phyloP scores from a whole-genome alignment of 2,888 invertebrate species.

The Himalopsyche kuldschensis region DNA sequence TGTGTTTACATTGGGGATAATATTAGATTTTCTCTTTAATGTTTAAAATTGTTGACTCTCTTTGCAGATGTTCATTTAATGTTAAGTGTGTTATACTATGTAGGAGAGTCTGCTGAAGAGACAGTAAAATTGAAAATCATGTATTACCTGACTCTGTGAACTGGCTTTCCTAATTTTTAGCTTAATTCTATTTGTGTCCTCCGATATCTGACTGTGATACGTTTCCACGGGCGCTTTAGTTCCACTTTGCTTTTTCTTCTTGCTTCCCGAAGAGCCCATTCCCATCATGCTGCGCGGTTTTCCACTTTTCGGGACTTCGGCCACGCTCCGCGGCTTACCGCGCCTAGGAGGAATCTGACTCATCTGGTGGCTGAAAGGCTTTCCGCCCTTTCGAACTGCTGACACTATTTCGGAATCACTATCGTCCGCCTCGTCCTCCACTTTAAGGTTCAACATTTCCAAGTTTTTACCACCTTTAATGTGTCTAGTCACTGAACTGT shows the following conservation, averaged over 20 bases:
- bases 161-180: constrained; percentile 69
- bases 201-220: constrained; percentile 63
- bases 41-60: no score
- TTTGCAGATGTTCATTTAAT: no score
- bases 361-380: constrained; percentile 61
- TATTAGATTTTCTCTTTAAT: no score
- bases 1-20: no score
- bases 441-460: constrained; percentile 51
- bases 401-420: constrained; percentile 55
- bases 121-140: no score
- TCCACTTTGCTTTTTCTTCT: constrained; percentile 47
- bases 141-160: constrained; percentile 43
- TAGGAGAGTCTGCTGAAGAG: no score
- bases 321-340: constrained; percentile 54
- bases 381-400: constrained; percentile 51
- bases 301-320: constrained; percentile 54
- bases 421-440: constrained; percentile 46
- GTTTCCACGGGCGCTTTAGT: constrained; percentile 50
- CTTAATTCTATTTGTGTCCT: constrained; percentile 70
- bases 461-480: constrained; percentile 56
- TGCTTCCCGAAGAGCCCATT: constrained; percentile 56
- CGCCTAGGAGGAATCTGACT: constrained; percentile 60
- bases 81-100: no score
- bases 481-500: constrained; percentile 46
- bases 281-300: constrained; percentile 54